Evolutionary conservation across 2,888 invertebrate genomes (phyloP), one percentile per base, ranked within the genome.

Genomic region (Nomada flava): DNA sequence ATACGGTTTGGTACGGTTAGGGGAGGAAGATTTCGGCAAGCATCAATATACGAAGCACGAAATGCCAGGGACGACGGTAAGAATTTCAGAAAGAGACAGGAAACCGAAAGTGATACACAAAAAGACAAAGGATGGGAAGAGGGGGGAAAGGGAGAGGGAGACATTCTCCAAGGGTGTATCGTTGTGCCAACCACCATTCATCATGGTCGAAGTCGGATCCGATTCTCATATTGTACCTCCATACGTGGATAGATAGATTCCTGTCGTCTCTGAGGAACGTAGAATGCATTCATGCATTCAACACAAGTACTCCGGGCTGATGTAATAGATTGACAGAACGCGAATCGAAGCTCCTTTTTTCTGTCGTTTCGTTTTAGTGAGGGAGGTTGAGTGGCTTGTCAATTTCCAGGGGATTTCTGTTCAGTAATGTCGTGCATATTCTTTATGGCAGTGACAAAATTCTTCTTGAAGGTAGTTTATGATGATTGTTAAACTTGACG

Each of bases 21-120:
- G 85, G 84, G 76, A 77, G 77, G 63, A 52, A 81, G 82, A 80
- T 84, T 87, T 80, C 88, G 89, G 88, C 86, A 87, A 88, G 79
- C 93, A 93, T 93, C 93, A 92, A 93, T 93, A 93, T 93, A 92
- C 93, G 86, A 84, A 76, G 92, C 93, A 93, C 93, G 93, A 89
- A 93, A 91, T 92, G 91, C 88, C 88, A 76, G 79, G 67, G 69
- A 47, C 53, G 71, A 79, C 69, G 67, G 74, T 50, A 26, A 11
- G 71, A 59, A 20, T 73, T 23, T 2, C 4, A 5, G 67, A 64
- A 60, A 20, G 79, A 68, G 75, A 79, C 47, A 18, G 83, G 72
- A 57, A 36, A 57, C 69, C 74, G 64, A 71, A 76, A 71, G 70
- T 50, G 80, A 77, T 74, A 78, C 60, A 50, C 26, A 71, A 44